Evolutionary conservation across 2,888 invertebrate species (phyloP).

Genomic region (Idaea dimidiata): DNA sequence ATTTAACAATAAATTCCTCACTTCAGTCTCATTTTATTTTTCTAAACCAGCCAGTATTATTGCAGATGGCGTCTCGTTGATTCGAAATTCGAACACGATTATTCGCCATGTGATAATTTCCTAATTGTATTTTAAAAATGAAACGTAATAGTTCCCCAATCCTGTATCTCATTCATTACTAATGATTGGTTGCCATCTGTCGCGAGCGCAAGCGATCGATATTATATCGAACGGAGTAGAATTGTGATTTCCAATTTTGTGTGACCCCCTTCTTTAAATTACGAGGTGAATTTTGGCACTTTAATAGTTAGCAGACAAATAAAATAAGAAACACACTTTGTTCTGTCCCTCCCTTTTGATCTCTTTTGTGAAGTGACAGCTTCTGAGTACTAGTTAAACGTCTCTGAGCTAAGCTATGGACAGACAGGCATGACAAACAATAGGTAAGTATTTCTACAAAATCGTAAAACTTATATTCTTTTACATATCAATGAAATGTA

Average conservation of each 20-base stretch:
- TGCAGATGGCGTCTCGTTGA: background rate
- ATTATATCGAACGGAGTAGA: background rate
- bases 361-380: background rate
- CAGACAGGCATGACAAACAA: background rate
- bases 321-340: too few relatives aligned
- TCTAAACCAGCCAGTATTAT: background rate
- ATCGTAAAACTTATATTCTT: too few relatives aligned
- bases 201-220: conserved; percentile 37
- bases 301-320: too few relatives aligned
- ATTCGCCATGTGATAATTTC: background rate
- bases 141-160: conserved; percentile 16
- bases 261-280: background rate
- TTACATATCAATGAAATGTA: too few relatives aligned
- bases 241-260: background rate
- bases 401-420: background rate
- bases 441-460: too few relatives aligned
- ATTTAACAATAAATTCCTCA: background rate
- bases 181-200: conserved; percentile 65
- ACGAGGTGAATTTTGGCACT: too few relatives aligned
- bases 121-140: conserved; percentile 1
- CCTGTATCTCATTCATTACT: conserved; percentile 34
- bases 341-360: too few relatives aligned
- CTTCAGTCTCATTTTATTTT: background rate
- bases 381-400: background rate
- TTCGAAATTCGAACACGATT: background rate